Percentiles rank a stretch among this genome's conserved stretches.
phyloP scores from a whole-genome alignment of 2,113 vertebrate species.

The Oryzias curvinotus region DNA sequence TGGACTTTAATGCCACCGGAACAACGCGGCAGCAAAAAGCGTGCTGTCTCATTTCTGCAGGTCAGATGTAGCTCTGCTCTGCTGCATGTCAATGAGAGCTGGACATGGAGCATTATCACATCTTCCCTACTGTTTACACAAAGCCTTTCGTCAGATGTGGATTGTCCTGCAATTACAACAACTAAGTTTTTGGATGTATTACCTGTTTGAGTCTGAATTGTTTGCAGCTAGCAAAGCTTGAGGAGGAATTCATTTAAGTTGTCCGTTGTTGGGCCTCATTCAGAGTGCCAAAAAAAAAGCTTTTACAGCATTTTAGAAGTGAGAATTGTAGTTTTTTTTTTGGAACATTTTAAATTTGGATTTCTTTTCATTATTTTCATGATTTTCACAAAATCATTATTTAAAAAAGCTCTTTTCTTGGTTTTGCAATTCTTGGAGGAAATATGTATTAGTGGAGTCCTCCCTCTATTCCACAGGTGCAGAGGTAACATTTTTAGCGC shows the following conservation, averaged over 20 bases:
- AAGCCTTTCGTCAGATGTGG: constrained; percentile 45
- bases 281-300: constrained; percentile 8
- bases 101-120: constrained; percentile 24
- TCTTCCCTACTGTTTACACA: constrained; percentile 22
- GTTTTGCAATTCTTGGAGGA: constrained; percentile 12
- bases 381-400: no score
- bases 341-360: not conserved
- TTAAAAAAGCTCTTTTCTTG: constrained; percentile 23
- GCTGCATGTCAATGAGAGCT: constrained; percentile 55
- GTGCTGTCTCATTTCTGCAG: constrained; percentile 26
- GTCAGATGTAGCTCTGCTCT: constrained; percentile 38
- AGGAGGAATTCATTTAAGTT: constrained; percentile 4
- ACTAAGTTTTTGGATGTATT: no score
- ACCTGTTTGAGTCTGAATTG: no score
- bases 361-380: no score
- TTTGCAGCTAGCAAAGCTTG: no score
- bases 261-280: constrained; percentile 10
- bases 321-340: not conserved
- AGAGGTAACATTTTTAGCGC: constrained; percentile 42
- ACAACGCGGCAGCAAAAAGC: constrained; percentile 17
- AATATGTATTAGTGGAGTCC: constrained; percentile 53
- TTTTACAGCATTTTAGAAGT: constrained; percentile 15
- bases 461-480: constrained; percentile 52
- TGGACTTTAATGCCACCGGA: constrained; percentile 10
- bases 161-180: constrained; percentile 47